phyloP scores from a whole-genome alignment of 2,113 vertebrate genomes.

The Triplophysa rosa region DNA sequence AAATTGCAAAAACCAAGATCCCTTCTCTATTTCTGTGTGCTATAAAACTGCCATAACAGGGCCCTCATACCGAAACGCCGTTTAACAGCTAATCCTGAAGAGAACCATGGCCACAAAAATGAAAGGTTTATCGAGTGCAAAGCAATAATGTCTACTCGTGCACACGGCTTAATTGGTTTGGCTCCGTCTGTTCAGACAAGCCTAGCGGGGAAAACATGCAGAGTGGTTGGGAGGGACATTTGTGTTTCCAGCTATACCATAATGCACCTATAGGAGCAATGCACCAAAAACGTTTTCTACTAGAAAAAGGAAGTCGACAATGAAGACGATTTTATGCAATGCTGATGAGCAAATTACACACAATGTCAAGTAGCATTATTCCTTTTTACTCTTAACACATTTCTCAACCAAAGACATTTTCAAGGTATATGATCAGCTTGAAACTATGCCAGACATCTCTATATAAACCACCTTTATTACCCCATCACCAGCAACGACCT shows the following conservation, averaged over 20 bases:
- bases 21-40: background rate
- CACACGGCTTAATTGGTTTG: constrained; percentile 56
- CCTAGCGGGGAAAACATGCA: constrained; percentile 48
- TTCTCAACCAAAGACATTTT: background rate
- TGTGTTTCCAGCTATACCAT: constrained; percentile 29
- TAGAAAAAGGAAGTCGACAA: background rate
- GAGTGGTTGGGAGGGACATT: constrained; percentile 34
- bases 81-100: constrained; percentile 52
- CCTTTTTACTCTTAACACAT: background rate
- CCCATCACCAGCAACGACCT: too few relatives aligned
- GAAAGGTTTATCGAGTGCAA: constrained; percentile 54
- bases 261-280: constrained; percentile 10
- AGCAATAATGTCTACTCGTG: constrained; percentile 58
- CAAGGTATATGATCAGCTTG: background rate
- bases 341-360: background rate
- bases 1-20: background rate
- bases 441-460: background rate
- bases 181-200: constrained; percentile 55
- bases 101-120: constrained; percentile 50
- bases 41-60: constrained; percentile 38
- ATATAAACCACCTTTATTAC: too few relatives aligned
- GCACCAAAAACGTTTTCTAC: background rate
- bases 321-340: background rate
- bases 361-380: background rate
- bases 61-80: constrained; percentile 27